These are phyloP conservation scores for Tanypteryx hageni DNA, from an alignment of 2,888 invertebrate species.

Conservation along the genomic window DNA sequence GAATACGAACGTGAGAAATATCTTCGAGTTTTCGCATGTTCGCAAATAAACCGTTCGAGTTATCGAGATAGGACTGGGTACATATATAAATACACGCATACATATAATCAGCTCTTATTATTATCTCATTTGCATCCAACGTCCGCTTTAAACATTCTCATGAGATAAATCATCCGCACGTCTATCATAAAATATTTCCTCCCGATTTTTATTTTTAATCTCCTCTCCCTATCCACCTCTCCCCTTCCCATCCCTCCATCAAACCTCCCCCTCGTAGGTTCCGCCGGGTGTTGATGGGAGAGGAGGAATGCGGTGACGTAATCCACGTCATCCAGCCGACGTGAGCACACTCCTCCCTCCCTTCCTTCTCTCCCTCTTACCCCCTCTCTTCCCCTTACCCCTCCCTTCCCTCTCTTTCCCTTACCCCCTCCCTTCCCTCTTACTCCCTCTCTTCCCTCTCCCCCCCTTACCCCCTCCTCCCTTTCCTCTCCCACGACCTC, in stretches of 20 bases:
- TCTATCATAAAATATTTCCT: not conserved
- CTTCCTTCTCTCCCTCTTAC: not conserved
- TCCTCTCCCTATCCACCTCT: not conserved
- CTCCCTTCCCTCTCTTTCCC: not conserved
- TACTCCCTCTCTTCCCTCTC: not conserved
- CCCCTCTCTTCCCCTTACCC: not conserved
- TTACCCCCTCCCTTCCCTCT: not conserved
- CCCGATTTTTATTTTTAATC: not conserved
- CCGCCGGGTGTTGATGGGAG: conserved; percentile 46
- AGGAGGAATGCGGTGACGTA: conserved; percentile 58
- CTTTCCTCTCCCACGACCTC: not conserved
- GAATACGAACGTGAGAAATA: no score
- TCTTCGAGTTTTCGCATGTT: no score
- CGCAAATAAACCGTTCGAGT: no score
- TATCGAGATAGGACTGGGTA: no score
- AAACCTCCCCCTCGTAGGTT: not conserved
- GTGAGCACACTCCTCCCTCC: not conserved
- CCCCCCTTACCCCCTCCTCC: not conserved
- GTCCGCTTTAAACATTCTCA: not conserved
- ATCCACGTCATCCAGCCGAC: conserved; percentile 42
- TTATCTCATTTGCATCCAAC: not conserved
- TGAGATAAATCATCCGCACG: no score
- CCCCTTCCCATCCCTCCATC: not conserved
- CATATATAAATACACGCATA: not conserved
- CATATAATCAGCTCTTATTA: not conserved